Base-by-base conservation (phyloP, 1,140 invertebrate genomes). In the Diabrotica virgifera region DNA sequence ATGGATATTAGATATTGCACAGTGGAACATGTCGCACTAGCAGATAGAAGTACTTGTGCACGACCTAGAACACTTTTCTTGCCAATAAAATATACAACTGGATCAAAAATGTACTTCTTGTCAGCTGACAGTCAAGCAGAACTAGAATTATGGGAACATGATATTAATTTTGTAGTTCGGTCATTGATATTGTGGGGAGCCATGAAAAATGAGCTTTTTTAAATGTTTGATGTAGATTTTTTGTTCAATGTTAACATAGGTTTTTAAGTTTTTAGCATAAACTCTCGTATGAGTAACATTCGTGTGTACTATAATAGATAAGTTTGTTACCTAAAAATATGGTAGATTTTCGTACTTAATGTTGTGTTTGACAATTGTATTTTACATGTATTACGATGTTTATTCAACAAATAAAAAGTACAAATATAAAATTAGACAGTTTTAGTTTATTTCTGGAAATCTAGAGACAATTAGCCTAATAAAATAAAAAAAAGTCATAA, bases 1-100 rank as follows among this genome's bases (percentile, higher is more conserved):
- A 77, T 83, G 36, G 76, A 82, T 68, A 65, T 83, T 11, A 71
- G 66, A 2, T 63, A 74, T 54, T 80, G 78, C 53, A 63, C 70
- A 0, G 71, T 66, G 7, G 59, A 70, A 0, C 58, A 69, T 46
- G 71, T 79, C n/a, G 59, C 50, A 5, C 55, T 64, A 0, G 75
- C 71, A 11, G 72, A 77, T 62, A 70, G 79, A 14, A 68, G 64
- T 6, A 40, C 79, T 35, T 82, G 80, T 69, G 75, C 81, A 0
- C 75, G 74, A 64, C 74, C 81, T 0, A 76, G 70, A 58, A 81
- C 79, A 0, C 52, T 82, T 9, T 52, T 79, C 9, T 65, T 82
- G 40, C 66, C 51, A 52, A 59, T 46, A 68, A 74, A 59, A 60
- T 64, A 58, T 63, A 70, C 55, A 69, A 66, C 38, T 65, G 72